phyloP scores from a whole-genome alignment of 2,113 vertebrate genomes.

The Paratilapia polleni region DNA sequence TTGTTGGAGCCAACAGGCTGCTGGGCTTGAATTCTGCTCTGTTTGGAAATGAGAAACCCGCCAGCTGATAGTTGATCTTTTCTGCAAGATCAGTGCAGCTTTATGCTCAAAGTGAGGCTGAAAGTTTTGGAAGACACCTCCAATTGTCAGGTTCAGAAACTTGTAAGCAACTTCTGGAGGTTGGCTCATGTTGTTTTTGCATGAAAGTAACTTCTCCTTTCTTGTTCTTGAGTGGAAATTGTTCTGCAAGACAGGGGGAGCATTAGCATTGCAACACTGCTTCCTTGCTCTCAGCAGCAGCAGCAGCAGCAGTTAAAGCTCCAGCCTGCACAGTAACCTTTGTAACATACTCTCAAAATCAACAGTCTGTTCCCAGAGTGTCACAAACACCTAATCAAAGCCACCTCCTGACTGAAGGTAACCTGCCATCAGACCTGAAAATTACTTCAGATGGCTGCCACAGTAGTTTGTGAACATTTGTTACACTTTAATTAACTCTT shows the following conservation, averaged over 20 bases:
- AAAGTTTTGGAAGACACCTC: conserved; percentile 1
- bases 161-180: conserved; percentile 11
- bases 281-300: conserved; percentile 36
- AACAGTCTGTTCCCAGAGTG: conserved; percentile 23
- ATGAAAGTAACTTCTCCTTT: conserved; percentile 67
- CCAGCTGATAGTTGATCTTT: conserved; percentile 33
- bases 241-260: conserved; percentile 47
- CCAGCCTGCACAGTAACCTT: conserved; percentile 38
- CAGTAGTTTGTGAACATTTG: background rate
- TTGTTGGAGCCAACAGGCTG: conserved; percentile 2
- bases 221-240: conserved; percentile 26
- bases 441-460: background rate
- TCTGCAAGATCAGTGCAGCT: background rate
- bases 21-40: background rate
- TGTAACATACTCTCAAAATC: conserved; percentile 46
- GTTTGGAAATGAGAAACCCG: conserved; percentile 23
- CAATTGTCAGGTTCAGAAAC: conserved; percentile 13
- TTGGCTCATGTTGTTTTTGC: background rate
- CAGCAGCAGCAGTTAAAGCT: conserved; percentile 30
- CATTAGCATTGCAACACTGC: conserved; percentile 58
- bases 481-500: background rate
- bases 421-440: background rate
- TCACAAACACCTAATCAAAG: conserved; percentile 22
- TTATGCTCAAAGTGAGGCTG: background rate
- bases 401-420: background rate